Evolutionary conservation across 2,113 vertebrate species (phyloP).

Genomic region (Hippocampus mohnikei): DNA sequence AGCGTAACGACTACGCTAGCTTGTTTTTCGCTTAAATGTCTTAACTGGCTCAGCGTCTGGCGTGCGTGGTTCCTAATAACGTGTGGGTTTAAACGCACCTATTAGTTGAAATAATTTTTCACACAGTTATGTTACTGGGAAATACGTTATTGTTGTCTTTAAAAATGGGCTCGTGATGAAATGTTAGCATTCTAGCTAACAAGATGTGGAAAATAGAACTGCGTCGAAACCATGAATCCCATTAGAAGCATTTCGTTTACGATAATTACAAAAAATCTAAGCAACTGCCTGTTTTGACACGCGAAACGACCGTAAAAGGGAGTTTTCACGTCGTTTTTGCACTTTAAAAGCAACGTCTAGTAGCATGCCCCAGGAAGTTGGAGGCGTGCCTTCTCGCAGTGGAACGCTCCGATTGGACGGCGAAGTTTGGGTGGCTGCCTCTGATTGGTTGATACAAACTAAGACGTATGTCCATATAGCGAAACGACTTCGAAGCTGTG

Average conservation of each 20-base stretch:
- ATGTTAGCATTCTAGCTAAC: slow-evolving; percentile 46
- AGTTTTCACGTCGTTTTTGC: rapidly evolving
- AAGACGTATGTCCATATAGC: slow-evolving; percentile 31
- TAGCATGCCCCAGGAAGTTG: slow-evolving; percentile 39
- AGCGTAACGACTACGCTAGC: not conserved
- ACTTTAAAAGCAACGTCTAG: rapidly evolving
- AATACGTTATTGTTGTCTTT: not conserved
- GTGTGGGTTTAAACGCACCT: not conserved
- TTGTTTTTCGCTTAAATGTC: not conserved
- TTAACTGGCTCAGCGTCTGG: not conserved
- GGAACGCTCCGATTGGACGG: slow-evolving; percentile 74
- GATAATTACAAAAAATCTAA: not conserved
- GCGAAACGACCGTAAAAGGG: not conserved
- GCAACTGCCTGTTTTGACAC: not conserved
- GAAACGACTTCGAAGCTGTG: slow-evolving; percentile 26
- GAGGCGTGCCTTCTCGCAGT: slow-evolving; percentile 61
- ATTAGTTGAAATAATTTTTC: not conserved
- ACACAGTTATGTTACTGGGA: not conserved
- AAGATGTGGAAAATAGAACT: not conserved
- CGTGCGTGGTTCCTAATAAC: not conserved
- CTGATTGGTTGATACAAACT: slow-evolving; percentile 54
- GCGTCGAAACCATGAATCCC: not conserved
- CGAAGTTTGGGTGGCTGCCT: slow-evolving; percentile 68
- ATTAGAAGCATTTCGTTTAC: not conserved
- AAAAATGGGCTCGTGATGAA: slow-evolving; percentile 12